Evolutionary conservation across 2,888 invertebrate genomes (phyloP).

Genomic region (Tetragonula carbonaria): DNA sequence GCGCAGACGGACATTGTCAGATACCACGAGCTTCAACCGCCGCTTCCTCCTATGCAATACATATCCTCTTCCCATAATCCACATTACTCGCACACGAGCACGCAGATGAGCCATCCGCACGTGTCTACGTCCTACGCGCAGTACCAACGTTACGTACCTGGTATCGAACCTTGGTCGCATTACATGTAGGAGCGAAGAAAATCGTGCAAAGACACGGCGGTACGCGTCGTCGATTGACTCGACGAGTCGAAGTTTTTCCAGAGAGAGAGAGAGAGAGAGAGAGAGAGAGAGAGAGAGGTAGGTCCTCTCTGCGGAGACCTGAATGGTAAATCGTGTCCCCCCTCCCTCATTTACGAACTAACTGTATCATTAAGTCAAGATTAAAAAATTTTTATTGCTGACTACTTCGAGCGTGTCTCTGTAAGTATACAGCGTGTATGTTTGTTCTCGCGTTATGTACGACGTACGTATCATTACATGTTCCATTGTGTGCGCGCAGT

Average conservation of each 20-base stretch:
- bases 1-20: conserved; percentile 79
- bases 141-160: conserved; percentile 82
- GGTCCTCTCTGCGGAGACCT: background rate
- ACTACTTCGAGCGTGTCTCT: background rate
- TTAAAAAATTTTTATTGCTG: conserved; percentile 19
- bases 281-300: too few relatives aligned
- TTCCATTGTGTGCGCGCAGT: background rate
- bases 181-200: conserved; percentile 51
- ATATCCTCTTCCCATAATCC: conserved; percentile 79
- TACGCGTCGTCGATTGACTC: background rate
- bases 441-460: background rate
- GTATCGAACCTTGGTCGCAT: conserved; percentile 77
- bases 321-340: background rate
- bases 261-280: too few relatives aligned
- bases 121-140: conserved; percentile 79
- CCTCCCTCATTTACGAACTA: conserved; percentile 47
- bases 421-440: background rate
- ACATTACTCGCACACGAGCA: conserved; percentile 78
- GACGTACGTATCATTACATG: background rate
- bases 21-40: conserved; percentile 83
- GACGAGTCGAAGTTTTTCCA: background rate
- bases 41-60: conserved; percentile 80
- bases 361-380: conserved; percentile 60
- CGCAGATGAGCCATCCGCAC: conserved; percentile 74
- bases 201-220: background rate